Evolutionary conservation across 2,113 vertebrate genomes (phyloP).

Genomic region (Vicugna pacos): DNA sequence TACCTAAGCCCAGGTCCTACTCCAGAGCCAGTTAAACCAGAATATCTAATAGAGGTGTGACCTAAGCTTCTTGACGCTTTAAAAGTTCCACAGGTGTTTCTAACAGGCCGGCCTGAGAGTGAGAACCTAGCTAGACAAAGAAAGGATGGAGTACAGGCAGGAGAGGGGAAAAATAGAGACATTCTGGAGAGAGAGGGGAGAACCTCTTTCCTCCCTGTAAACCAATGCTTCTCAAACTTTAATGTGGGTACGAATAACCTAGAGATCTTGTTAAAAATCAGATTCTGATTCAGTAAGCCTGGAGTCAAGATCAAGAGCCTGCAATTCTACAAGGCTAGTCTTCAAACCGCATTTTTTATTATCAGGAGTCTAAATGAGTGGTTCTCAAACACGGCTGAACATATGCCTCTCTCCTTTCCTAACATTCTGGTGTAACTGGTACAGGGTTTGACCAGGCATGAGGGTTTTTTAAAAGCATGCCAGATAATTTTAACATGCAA

Average conservation of each 20-base stretch:
- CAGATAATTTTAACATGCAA: background rate
- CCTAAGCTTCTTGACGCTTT: background rate
- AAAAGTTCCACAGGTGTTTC: slow-evolving; percentile 51
- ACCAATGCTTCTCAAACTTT: background rate
- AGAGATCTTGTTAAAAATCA: background rate
- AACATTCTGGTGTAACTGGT: background rate
- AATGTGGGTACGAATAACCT: background rate
- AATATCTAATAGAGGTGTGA: background rate
- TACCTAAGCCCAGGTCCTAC: background rate
- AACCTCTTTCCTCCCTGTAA: background rate
- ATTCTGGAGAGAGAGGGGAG: background rate
- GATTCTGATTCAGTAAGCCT: background rate
- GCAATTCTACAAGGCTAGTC: background rate
- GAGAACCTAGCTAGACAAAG: background rate
- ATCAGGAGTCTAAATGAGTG: background rate
- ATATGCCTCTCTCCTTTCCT: background rate
- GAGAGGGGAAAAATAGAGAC: background rate
- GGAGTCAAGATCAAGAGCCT: background rate
- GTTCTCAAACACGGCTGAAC: background rate
- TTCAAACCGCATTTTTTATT: slow-evolving; percentile 21
- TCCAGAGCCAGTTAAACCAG: slow-evolving; percentile 12
- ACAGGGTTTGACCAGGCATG: background rate
- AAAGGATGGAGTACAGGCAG: background rate
- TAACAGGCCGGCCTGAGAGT: background rate
- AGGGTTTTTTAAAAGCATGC: background rate